These are phyloP conservation scores for Ptiloglossa arizonensis DNA, from an alignment of 1,140 invertebrate genomes.

Conservation along the genomic window DNA sequence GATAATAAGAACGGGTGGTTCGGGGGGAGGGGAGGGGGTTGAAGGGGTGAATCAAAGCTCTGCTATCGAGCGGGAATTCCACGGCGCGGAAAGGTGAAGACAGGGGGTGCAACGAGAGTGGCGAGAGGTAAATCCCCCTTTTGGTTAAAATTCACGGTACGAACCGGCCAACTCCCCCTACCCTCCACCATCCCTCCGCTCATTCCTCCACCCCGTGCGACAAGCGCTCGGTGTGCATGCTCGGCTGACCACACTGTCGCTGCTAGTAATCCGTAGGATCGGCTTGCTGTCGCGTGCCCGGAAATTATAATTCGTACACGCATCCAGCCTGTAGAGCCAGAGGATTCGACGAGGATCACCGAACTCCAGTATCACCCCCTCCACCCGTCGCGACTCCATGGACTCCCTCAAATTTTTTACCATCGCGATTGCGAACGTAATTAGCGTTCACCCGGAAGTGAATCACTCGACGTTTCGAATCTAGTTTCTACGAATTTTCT, in stretches of 20 bases:
- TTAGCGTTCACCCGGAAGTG: background rate
- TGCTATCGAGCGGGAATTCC: slow-evolving; percentile 40
- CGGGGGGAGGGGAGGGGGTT: background rate
- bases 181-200: background rate
- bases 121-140: slow-evolving; percentile 47
- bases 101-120: slow-evolving; percentile 21
- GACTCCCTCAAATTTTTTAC: background rate
- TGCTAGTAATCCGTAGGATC: slow-evolving; percentile 51
- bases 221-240: slow-evolving; percentile 45
- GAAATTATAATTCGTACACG: slow-evolving; percentile 53
- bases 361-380: background rate
- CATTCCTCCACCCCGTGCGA: background rate
- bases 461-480: too few relatives aligned
- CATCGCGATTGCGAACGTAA: background rate
- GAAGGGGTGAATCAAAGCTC: slow-evolving; percentile 22
- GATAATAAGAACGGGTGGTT: background rate
- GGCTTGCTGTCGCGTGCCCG: slow-evolving; percentile 52
- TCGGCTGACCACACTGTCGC: slow-evolving; percentile 54
- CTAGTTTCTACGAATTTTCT: too few relatives aligned
- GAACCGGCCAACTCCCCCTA: slow-evolving; percentile 18
- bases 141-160: slow-evolving; percentile 55
- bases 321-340: slow-evolving; percentile 16
- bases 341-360: slow-evolving; percentile 35
- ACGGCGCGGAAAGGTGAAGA: slow-evolving; percentile 43
- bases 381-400: background rate